Evolutionary conservation across 2,113 vertebrate species (phyloP).

Genomic region (Pterocles gutturalis): DNA sequence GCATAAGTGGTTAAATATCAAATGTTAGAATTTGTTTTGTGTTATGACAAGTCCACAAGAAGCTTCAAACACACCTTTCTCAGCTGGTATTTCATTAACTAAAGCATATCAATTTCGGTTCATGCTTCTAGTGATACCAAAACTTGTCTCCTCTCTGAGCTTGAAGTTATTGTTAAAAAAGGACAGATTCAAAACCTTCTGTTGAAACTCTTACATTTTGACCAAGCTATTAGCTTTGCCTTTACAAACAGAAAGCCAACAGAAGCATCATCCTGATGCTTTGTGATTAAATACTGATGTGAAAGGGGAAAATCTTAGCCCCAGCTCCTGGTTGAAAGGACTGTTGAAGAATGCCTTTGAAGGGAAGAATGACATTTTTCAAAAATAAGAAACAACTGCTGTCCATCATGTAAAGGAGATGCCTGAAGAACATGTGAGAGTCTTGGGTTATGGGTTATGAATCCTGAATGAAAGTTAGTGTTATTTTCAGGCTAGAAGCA

Average conservation of each 20-base stretch:
- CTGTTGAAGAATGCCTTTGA: not conserved
- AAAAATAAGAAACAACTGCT: not conserved
- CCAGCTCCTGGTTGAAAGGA: not conserved
- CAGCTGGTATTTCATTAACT: not conserved
- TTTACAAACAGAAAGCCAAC: not conserved
- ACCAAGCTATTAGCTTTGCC: not conserved
- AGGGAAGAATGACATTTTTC: not conserved
- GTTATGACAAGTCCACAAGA: not conserved
- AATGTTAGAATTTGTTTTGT: not conserved
- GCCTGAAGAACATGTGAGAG: not conserved
- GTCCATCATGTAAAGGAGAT: not conserved
- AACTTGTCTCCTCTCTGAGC: not conserved
- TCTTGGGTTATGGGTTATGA: not conserved
- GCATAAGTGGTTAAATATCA: not conserved
- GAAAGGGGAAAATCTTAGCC: not conserved
- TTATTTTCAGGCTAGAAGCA: not conserved
- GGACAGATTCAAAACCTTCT: not conserved
- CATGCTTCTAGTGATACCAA: not conserved
- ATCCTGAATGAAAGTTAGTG: not conserved
- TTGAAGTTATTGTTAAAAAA: not conserved
- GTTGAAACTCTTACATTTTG: not conserved
- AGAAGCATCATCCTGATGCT: not conserved
- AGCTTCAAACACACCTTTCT: not conserved
- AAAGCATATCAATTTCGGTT: not conserved
- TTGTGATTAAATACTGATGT: not conserved